Evolutionary conservation across 1,140 invertebrate genomes (phyloP).

Genomic region (Cotesia vestalis): DNA sequence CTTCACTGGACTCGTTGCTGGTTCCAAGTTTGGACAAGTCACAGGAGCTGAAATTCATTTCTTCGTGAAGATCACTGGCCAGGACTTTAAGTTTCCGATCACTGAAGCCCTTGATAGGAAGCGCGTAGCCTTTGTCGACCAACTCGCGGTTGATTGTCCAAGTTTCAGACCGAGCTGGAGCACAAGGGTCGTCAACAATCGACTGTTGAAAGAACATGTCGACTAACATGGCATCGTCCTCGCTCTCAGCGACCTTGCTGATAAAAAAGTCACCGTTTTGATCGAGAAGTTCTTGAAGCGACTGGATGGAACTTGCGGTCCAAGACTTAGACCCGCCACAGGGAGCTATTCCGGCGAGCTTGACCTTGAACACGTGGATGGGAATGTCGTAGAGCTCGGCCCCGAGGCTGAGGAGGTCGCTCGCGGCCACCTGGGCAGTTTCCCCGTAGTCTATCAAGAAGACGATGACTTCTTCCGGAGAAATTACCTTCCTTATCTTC

Average conservation of each 20-base stretch:
- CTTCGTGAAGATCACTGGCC: neutral
- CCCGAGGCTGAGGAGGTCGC: constrained; percentile 59
- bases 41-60: too few species aligned
- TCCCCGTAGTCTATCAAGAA: constrained; percentile 68
- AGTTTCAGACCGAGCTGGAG: constrained; percentile 63
- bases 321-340: constrained; percentile 65
- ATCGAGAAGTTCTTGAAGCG: constrained; percentile 66
- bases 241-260: constrained; percentile 57
- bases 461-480: constrained; percentile 52
- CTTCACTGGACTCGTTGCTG: neutral
- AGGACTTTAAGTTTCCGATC: constrained; percentile 55
- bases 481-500: constrained; percentile 59
- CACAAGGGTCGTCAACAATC: constrained; percentile 59
- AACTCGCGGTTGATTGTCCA: constrained; percentile 67
- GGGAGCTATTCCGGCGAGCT: constrained; percentile 67
- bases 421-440: constrained; percentile 57
- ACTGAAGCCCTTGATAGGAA: constrained; percentile 62
- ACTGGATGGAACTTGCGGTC: constrained; percentile 66
- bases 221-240: constrained; percentile 64
- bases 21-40: neutral
- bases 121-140: constrained; percentile 67
- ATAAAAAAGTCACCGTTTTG: constrained; percentile 51
- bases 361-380: constrained; percentile 66
- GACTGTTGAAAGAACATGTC: constrained; percentile 67
- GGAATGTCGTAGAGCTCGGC: constrained; percentile 57